These are phyloP conservation scores for Anguilla marmorata DNA, from an alignment of 2,797 vertebrate species.

Conservation along the genomic window DNA sequence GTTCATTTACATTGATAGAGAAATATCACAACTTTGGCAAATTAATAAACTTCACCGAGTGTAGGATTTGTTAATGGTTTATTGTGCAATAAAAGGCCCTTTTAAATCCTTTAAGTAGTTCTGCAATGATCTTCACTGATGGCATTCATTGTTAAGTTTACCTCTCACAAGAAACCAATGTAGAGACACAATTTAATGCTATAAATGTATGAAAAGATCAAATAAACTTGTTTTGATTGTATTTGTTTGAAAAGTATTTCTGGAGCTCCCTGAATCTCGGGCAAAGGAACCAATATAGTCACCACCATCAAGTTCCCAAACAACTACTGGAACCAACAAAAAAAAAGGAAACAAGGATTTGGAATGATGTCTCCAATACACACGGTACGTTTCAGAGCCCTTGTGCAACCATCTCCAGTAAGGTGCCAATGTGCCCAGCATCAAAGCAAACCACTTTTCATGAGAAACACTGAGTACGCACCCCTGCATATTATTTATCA, in stretches of 20 bases:
- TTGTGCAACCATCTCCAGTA: not conserved
- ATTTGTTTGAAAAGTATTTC: not conserved
- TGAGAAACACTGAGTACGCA: conserved; percentile 1
- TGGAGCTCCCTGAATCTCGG: not conserved
- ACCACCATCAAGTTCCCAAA: not conserved
- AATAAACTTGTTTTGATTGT: not conserved
- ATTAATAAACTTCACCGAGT: not conserved
- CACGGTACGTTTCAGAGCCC: conserved; percentile 17
- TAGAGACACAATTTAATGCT: not conserved
- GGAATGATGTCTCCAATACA: not conserved
- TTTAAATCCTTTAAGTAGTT: not conserved
- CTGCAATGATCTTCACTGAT: not conserved
- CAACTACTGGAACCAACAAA: conserved; percentile 1
- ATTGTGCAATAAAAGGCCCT: conserved; percentile 23
- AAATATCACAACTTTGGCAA: conserved; percentile 15
- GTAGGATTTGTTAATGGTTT: not conserved
- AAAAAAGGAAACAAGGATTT: not conserved
- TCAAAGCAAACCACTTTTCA: not conserved
- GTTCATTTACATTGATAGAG: conserved; percentile 27
- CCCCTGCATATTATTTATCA: not conserved
- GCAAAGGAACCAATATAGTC: not conserved
- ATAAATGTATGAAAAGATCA: not conserved
- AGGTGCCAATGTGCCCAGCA: conserved; percentile 12
- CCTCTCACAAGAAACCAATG: not conserved
- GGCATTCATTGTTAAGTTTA: not conserved